Base-by-base conservation (phyloP, 1,140 invertebrate species). In the Cydia fagiglandana region DNA sequence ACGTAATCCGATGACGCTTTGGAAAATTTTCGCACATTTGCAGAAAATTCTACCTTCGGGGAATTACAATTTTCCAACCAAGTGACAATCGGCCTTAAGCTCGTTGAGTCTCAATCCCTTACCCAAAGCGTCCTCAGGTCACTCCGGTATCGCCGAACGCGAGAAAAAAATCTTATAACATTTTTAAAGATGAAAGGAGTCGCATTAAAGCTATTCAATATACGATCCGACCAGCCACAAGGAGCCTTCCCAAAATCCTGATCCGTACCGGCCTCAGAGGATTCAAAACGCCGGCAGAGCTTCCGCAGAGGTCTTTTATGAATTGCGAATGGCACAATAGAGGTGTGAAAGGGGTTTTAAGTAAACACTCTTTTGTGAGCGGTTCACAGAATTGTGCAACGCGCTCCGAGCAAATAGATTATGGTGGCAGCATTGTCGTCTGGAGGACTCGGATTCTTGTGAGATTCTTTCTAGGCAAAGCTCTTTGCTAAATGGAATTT, bases 341-440 rank as follows among this genome's bases (percentile, higher is more conserved):
- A 86, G 83, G 88, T 88, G 88, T 85, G 86, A 89, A 89, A 88
- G 86, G 88, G 88, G 86, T 89, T 88, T 83, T 85, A 85, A 84
- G 83, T 88, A 89, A 89, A 89, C 86, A 86, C 82, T 86, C 86
- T 87, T 88, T 89, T 89, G 86, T 88, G 81, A 82, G 80, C 77
- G 80, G 80, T 81, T 83, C 86, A 83, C 81, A 81, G 84, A 82
- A 83, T 83, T 84, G 76, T 80, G 76, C 61, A 73, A 68, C 30
- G 83, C 81, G 84, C 79, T 80, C 87, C 84, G 83, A 79, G 83
- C 84, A 87, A 88, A 89, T 88, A 89, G 84, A 89, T 89, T 89
- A 88, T 83, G 81, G 84, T 79, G 79, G 82, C 81, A 76, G 83
- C 84, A 84, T 83, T 81, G 82, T 86, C 75, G 79, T 68, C 64